phyloP scores from a whole-genome alignment of 2,797 vertebrate species.

The Sebastes aleutianus region DNA sequence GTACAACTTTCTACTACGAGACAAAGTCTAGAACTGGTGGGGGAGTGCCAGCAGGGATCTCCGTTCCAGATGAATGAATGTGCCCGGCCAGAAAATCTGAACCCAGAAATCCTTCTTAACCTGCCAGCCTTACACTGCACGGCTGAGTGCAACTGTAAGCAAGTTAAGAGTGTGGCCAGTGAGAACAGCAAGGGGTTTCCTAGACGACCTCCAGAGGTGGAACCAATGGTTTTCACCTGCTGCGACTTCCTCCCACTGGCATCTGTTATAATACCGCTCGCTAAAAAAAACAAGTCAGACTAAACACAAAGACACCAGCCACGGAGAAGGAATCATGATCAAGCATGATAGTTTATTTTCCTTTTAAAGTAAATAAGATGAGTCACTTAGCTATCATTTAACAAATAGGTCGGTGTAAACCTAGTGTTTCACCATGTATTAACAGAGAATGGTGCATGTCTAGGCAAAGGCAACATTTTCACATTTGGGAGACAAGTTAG shows the following conservation, averaged over 20 bases:
- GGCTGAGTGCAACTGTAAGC: not conserved
- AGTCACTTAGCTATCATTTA: conserved; percentile 2
- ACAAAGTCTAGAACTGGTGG: not conserved
- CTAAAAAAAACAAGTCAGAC: not conserved
- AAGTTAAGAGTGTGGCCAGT: not conserved
- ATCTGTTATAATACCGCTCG: not conserved
- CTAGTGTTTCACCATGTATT: not conserved
- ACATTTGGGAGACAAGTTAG: not conserved
- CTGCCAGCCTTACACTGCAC: not conserved
- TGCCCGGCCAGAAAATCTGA: not conserved
- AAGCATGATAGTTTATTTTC: not conserved
- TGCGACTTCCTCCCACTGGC: not conserved
- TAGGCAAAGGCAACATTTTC: conserved; percentile 5
- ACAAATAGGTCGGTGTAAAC: not conserved
- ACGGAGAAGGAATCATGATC: not conserved
- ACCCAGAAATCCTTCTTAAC: conserved; percentile 17
- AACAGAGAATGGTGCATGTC: conserved; percentile 13
- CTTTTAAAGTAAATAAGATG: not conserved
- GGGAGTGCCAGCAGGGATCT: not conserved
- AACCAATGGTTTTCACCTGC: conserved; percentile 50
- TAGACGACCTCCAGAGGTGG: conserved; percentile 29
- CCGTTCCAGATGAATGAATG: not conserved
- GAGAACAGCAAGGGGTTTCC: not conserved
- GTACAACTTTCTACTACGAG: not conserved
- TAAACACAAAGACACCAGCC: not conserved